Evolutionary conservation across 2,113 vertebrate species (phyloP).

Genomic region (Heterotis niloticus): DNA sequence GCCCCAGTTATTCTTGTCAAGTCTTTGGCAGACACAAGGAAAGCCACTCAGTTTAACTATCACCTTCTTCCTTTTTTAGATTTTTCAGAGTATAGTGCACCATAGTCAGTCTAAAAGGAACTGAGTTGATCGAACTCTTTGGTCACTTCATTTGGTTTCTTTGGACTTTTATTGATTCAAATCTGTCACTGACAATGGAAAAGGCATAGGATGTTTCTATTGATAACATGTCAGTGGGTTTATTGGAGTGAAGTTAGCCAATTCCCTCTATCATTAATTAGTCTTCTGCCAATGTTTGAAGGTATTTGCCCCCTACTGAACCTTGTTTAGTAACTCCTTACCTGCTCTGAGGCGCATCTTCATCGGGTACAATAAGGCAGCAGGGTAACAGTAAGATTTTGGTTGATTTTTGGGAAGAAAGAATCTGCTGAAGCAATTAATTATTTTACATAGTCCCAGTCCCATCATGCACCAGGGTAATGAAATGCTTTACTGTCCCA

Average conservation of each 20-base stretch:
- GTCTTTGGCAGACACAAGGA: background rate
- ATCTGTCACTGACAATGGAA: slow-evolving; percentile 24
- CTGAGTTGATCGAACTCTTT: slow-evolving; percentile 25
- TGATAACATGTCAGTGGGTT: slow-evolving; percentile 25
- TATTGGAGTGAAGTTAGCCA: slow-evolving; percentile 6
- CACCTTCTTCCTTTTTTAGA: background rate
- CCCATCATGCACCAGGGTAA: too few species aligned
- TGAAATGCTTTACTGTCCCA: too few species aligned
- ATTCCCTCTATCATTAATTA: slow-evolving; percentile 24
- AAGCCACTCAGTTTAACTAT: background rate
- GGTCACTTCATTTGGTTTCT: slow-evolving; percentile 24
- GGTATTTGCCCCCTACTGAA: slow-evolving; percentile 8
- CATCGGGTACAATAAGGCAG: background rate
- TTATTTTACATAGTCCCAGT: too few species aligned
- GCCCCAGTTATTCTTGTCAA: background rate
- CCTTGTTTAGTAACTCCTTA: background rate
- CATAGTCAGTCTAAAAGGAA: slow-evolving; percentile 1
- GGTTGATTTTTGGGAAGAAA: background rate
- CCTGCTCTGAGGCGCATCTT: background rate
- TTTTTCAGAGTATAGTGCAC: background rate
- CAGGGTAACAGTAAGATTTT: background rate
- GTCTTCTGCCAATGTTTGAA: slow-evolving; percentile 11
- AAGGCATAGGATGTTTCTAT: slow-evolving; percentile 22
- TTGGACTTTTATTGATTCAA: slow-evolving; percentile 21
- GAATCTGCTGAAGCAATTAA: too few species aligned